Percentiles rank a stretch among this genome's conserved stretches.
Conservation (phyloP, 2,797 vertebrate genomes). For the Hydrolagus colliei region DNA sequence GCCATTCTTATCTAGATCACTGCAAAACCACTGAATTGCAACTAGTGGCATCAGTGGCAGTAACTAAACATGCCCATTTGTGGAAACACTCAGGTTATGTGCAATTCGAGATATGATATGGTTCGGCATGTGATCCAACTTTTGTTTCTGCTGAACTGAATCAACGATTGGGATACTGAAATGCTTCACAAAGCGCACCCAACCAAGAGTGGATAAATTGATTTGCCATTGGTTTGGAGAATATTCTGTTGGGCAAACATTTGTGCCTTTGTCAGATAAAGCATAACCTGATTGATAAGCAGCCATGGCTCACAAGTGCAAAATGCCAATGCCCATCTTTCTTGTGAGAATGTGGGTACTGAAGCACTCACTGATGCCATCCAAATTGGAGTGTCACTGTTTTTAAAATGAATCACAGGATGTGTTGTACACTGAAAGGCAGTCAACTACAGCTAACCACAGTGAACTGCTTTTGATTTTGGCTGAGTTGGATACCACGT, state of each 20-base stretch:
- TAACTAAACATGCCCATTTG: background rate
- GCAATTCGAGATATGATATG: background rate
- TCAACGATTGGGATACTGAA: background rate
- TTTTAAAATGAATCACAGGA: slow-evolving; percentile 7
- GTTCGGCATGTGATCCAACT: background rate
- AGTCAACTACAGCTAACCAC: background rate
- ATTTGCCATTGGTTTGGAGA: background rate
- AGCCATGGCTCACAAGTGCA: background rate
- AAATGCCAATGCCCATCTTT: background rate
- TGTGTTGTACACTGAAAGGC: background rate
- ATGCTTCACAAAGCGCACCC: background rate
- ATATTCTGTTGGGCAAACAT: background rate
- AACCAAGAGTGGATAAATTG: background rate
- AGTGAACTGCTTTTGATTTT: background rate
- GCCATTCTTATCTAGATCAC: background rate
- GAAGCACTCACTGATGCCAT: background rate
- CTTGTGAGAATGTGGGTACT: background rate
- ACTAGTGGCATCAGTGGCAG: no score
- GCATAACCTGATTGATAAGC: background rate
- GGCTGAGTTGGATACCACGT: background rate
- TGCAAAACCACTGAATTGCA: background rate
- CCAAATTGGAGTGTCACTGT: background rate
- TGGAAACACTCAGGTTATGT: background rate
- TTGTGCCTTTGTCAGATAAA: background rate
- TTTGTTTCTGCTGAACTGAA: background rate